A percentile compares a stretch with the other conserved stretches of the same genome.
Evolutionary conservation across 2,113 vertebrate species (phyloP).

Genomic region (Dasyornis broadbenti): DNA sequence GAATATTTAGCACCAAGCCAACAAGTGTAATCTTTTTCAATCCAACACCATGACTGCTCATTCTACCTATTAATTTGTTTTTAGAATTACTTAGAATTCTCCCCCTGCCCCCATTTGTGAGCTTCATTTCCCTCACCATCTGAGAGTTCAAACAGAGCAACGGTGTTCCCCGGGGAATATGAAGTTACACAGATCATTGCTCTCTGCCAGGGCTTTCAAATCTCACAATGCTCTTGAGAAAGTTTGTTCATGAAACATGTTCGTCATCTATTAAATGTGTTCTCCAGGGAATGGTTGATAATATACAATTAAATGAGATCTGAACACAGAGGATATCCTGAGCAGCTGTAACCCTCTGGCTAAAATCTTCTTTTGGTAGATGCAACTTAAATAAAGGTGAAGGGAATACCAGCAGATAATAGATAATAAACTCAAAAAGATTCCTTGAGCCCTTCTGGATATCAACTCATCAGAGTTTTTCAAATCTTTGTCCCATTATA

Average conservation of each 20-base stretch:
- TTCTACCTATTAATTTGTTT: neutral
- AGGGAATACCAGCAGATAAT: neutral
- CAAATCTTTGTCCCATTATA: neutral
- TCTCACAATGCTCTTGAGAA: slow-evolving; percentile 7
- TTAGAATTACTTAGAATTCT: neutral
- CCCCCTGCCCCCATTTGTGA: neutral
- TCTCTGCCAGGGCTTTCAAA: slow-evolving; percentile 19
- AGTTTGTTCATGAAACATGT: neutral
- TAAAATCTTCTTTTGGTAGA: slow-evolving; percentile 5
- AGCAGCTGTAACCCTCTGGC: neutral
- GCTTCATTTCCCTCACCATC: neutral
- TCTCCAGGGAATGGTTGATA: slow-evolving; percentile 29
- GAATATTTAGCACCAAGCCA: neutral
- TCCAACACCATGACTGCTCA: neutral
- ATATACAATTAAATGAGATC: slow-evolving; percentile 49
- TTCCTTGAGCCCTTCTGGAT: neutral
- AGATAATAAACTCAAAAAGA: neutral
- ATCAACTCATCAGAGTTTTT: neutral
- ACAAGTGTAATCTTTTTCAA: neutral
- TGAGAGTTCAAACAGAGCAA: neutral
- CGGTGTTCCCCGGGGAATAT: neutral
- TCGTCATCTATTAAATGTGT: slow-evolving; percentile 7
- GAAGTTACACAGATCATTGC: slow-evolving; percentile 17
- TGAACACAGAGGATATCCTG: neutral
- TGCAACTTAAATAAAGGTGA: slow-evolving; percentile 30